A percentile compares a stretch with the other conserved stretches of the same genome.
phyloP scores from a whole-genome alignment of 2,888 invertebrate species.

The Himalopsyche japonica region DNA sequence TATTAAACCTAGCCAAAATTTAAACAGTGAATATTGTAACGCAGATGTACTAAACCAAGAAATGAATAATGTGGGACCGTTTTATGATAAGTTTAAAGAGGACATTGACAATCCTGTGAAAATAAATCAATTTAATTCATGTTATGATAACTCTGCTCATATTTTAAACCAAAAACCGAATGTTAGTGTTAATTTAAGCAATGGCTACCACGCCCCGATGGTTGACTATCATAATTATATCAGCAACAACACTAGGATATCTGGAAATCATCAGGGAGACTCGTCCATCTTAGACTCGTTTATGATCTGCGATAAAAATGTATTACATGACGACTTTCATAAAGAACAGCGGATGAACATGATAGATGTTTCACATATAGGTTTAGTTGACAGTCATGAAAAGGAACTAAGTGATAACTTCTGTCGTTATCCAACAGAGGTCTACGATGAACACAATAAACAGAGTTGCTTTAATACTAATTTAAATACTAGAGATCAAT shows the following conservation, averaged over 20 bases:
- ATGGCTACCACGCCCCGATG: not conserved
- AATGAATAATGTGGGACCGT: not conserved
- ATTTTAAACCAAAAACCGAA: not conserved
- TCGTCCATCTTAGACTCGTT: not conserved
- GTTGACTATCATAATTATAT: not conserved
- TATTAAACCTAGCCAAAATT: not conserved
- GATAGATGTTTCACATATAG: not conserved
- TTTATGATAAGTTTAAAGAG: not conserved
- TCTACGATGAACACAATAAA: not conserved
- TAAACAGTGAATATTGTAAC: not conserved
- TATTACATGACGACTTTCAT: not conserved
- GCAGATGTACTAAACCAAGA: not conserved
- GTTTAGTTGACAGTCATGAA: not conserved
- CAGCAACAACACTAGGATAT: not conserved
- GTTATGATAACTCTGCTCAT: not conserved
- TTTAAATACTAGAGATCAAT: not conserved
- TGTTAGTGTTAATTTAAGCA: not conserved
- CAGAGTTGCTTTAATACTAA: not conserved
- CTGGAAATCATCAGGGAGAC: not conserved
- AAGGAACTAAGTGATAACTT: not conserved
- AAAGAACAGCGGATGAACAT: not conserved
- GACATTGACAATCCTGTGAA: not conserved
- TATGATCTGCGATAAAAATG: not conserved
- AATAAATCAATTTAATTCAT: not conserved
- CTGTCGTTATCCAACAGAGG: not conserved